A percentile compares a stretch with the other conserved stretches of the same genome.
Evolutionary conservation across 2,888 invertebrate species (phyloP).

Genomic region (Campoletis raptor): DNA sequence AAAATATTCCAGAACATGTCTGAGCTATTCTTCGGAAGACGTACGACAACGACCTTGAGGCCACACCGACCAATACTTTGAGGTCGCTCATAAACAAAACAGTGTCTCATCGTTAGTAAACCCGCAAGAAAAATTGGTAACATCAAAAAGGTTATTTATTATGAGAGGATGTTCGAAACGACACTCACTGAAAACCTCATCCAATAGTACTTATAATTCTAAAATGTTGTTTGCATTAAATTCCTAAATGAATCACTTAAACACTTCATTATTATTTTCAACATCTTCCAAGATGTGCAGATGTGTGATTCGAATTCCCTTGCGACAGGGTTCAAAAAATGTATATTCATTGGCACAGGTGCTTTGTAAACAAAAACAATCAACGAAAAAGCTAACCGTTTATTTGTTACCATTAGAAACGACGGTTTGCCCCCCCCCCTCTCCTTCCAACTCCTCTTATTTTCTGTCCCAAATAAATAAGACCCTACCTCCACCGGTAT

Average conservation of each 20-base stretch:
- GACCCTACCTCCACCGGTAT: neutral
- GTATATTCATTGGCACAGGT: neutral
- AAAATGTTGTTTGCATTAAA: no score
- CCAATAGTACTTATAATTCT: no score
- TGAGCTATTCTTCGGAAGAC: neutral
- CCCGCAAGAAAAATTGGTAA: neutral
- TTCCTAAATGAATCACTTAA: no score
- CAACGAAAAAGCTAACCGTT: constrained; percentile 1
- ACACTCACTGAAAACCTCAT: no score
- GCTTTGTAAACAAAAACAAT: neutral
- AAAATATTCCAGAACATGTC: neutral
- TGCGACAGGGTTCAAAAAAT: neutral
- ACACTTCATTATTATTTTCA: neutral
- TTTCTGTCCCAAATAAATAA: constrained; percentile 6
- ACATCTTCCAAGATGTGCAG: constrained; percentile 5
- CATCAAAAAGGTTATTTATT: neutral
- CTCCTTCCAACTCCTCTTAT: neutral
- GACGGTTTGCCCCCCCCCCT: constrained; percentile 3
- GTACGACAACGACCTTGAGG: neutral
- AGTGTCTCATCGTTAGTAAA: neutral
- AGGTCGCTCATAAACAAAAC: neutral
- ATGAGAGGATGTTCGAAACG: no score
- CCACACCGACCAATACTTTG: neutral
- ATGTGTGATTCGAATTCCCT: neutral
- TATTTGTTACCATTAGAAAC: constrained; percentile 3